Base-by-base conservation (phyloP, 1,140 invertebrate genomes). In the Pinna nobilis region DNA sequence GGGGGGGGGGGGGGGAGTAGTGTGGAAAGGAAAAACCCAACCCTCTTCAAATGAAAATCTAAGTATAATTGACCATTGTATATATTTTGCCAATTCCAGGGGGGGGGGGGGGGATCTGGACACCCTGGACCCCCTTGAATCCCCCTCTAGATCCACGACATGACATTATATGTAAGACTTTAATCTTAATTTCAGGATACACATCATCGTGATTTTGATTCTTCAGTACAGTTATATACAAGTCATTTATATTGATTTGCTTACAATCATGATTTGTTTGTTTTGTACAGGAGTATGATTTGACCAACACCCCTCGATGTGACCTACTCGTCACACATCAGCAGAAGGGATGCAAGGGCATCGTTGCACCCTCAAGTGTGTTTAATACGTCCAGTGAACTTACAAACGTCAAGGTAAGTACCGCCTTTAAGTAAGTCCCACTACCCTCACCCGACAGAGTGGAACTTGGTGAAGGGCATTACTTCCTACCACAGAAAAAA, bases 271-370 rank as follows among this genome's bases (percentile, higher is more conserved):
- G n/a, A n/a, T 57, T 3, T 68, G 3, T 15, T 23, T 23, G 3
- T 55, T 23, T 80, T 93, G 93, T 85, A 90, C 75, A 84, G 82
- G 59, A 51, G 20, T 84, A 78, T 74, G 78, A 80, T 20, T 50
- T 80, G 51, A 70, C 78, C 25, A 79, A 78, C 50, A 41, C 49
- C n/a, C 68, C 75, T 91, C 60, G 94, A 93, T 88, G 86, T 80
- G 87, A 90, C 60, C 77, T 87, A 83, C 49, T 93, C 93, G 70
- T 90, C 93, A 79, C 95, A 93, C 89, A 77, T 47, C 61, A 47
- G 25, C 15, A 59, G 18, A 30, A 30, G 15, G 37, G 55, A 33
- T 59, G 55, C 37, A 59, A 59, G 37, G 30, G 37, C 55, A 59
- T 59, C 3, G 55, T 63, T 3, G 39, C 37, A 37, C 60, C 37